Percentiles rank a stretch among this genome's conserved stretches.
Conservation (phyloP, 1,140 invertebrate species). For the Bombus balteatus region DNA sequence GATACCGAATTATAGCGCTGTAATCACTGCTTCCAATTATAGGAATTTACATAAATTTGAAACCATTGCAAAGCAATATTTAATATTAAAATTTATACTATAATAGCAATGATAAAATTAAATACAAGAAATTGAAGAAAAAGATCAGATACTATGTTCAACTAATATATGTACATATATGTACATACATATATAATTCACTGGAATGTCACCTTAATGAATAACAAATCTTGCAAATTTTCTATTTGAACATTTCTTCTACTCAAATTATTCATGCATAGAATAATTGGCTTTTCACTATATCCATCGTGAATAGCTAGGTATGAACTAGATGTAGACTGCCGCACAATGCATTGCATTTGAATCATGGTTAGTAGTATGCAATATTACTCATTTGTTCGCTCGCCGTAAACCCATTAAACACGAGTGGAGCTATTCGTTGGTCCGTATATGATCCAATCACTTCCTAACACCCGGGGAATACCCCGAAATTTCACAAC, state of each 20-base stretch:
- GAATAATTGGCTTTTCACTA: constrained; percentile 49
- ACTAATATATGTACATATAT: background rate
- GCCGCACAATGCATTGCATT: constrained; percentile 35
- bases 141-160: background rate
- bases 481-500: constrained; percentile 47
- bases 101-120: background rate
- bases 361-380: constrained; percentile 44
- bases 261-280: constrained; percentile 45
- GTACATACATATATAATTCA: background rate
- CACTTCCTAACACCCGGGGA: constrained; percentile 47
- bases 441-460: constrained; percentile 56
- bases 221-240: background rate
- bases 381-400: constrained; percentile 53
- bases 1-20: background rate
- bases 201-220: background rate
- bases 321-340: constrained; percentile 37
- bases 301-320: constrained; percentile 15
- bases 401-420: constrained; percentile 50
- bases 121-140: background rate
- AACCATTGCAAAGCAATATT: background rate
- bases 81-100: background rate
- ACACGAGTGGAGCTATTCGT: constrained; percentile 46
- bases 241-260: constrained; percentile 29
- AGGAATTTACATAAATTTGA: constrained; percentile 7
- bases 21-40: background rate